Conservation (phyloP, 2,888 invertebrate species). For the Troides helena region DNA sequence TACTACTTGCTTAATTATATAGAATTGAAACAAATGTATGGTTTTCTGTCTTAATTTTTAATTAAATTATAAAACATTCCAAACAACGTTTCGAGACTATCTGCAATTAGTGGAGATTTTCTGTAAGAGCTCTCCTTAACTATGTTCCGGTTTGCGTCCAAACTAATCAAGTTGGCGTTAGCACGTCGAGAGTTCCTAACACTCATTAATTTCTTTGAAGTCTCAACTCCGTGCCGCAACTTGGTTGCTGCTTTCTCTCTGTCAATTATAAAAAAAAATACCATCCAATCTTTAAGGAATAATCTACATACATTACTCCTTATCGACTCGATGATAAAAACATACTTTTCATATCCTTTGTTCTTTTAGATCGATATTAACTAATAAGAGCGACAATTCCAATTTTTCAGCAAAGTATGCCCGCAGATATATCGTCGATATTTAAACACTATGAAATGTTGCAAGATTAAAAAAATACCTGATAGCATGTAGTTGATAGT, state of each 20-base stretch:
- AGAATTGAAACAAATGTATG: not conserved
- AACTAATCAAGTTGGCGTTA: constrained; percentile 73
- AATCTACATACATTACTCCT: no score
- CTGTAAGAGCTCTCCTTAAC: constrained; percentile 59
- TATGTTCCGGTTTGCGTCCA: constrained; percentile 78
- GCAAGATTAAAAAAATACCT: no score
- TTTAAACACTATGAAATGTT: no score
- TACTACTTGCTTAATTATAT: no score
- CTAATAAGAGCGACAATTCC: not conserved
- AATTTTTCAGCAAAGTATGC: no score
- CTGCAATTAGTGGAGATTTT: constrained; percentile 70
- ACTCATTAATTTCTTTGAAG: constrained; percentile 79
- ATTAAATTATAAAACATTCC: constrained; percentile 13
- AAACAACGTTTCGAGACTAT: constrained; percentile 48
- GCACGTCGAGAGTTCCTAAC: constrained; percentile 77
- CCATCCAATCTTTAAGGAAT: constrained; percentile 55
- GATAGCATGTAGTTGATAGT: no score
- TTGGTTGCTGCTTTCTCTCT: constrained; percentile 62
- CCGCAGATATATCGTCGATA: no score
- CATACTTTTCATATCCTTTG: not conserved
- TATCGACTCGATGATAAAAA: no score
- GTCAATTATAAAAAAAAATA: constrained; percentile 72
- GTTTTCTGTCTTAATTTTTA: constrained; percentile 4
- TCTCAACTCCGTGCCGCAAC: constrained; percentile 64
- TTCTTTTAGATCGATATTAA: not conserved